Evolutionary conservation across 1,140 invertebrate species (phyloP).

Genomic region (Oedothorax gibbosus): DNA sequence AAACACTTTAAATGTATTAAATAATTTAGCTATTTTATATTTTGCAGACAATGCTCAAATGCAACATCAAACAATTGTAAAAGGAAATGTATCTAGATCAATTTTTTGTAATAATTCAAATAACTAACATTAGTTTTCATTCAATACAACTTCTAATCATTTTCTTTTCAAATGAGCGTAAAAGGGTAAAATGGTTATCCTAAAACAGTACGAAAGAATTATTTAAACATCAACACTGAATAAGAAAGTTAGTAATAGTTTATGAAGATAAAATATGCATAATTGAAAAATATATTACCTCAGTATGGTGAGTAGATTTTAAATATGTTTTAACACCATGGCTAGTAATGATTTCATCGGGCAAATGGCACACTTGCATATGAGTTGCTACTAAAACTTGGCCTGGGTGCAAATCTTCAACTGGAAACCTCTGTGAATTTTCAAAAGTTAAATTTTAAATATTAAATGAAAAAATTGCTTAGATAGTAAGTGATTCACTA

Average conservation of each 20-base stretch:
- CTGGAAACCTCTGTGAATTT: constrained; percentile 24
- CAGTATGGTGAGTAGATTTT: constrained; percentile 48
- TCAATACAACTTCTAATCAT: too few relatives aligned
- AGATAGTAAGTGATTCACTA: too few relatives aligned
- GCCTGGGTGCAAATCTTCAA: constrained; percentile 45
- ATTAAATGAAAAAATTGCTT: background rate
- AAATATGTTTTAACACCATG: constrained; percentile 25
- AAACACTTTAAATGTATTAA: too few relatives aligned
- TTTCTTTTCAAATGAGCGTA: too few relatives aligned
- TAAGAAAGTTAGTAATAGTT: background rate
- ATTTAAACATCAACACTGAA: too few relatives aligned
- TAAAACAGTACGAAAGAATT: too few relatives aligned
- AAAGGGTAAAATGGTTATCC: too few relatives aligned
- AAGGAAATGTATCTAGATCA: background rate
- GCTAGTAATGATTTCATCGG: constrained; percentile 35
- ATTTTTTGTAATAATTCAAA: background rate
- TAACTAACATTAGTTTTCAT: background rate
- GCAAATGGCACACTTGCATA: constrained; percentile 48
- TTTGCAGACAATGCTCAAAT: background rate
- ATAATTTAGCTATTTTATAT: too few relatives aligned
- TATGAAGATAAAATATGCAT: background rate
- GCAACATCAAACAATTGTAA: background rate
- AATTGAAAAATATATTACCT: constrained; percentile 9
- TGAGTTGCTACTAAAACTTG: constrained; percentile 55
- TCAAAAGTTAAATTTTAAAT: background rate